Base-by-base conservation (phyloP, 2,888 invertebrate genomes). In the Lepidocyrtoides sp. region DNA sequence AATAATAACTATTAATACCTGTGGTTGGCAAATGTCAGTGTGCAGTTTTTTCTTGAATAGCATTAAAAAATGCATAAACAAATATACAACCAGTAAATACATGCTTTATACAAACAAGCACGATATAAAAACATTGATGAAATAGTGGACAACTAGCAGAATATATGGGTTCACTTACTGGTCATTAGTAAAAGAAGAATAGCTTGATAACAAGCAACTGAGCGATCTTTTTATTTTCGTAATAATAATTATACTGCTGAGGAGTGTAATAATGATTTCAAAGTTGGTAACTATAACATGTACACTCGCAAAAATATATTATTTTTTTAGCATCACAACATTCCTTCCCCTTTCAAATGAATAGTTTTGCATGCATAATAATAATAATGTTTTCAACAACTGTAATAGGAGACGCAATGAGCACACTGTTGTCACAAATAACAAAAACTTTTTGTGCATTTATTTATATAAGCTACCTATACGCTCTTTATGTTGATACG, bases 201-300 rank as follows among this genome's bases (percentile, higher is more conserved):
- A 69, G 7, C 36, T 4, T 7, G 36, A 36, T 36, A 69, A 69
- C 1, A 36, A 69, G 32, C 66, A 63, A 57, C 2, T n/a, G n/a
- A 63, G 44, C 63, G 23, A 63, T 69, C 66, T 32, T 29, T 63
- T 69, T n/a, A 81, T 32, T 81, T 77, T 77, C 51, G 77, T 32
- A 83, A 69, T 63, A 44, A 69, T 69, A 69, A 69, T 69, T 69
- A 69, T 14, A 69, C 20, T 36, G 20, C 2, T 17, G 36, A 69
- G 32, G 36, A 69, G 36, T 69, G 66, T 12, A 69, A 36, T 20
- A 69, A 69, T 32, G 66, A 69, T 69, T 32, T 36, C 66, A 69
- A 69, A 36, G n/a, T 7, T 36, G 36, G 66, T 69, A 69, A 69
- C n/a, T n/a, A n/a, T n/a, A n/a, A n/a, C n/a, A 63, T 5, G 29